phyloP scores from a whole-genome alignment of 35 echinoderm and acorn worm species.

The Strongylocentrotus purpuratus region DNA sequence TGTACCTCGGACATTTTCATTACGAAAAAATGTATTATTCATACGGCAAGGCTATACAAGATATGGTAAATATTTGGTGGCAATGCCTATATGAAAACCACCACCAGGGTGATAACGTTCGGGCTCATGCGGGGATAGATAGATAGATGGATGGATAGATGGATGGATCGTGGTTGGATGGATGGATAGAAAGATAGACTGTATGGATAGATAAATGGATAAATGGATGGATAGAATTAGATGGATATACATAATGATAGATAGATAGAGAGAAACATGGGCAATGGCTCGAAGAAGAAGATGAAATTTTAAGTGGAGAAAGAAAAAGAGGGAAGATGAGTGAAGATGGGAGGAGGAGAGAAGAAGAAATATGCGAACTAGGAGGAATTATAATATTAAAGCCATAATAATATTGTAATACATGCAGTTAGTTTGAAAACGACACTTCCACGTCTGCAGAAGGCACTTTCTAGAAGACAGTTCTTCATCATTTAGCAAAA shows the following conservation, averaged over 20 bases:
- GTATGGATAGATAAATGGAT: neutral
- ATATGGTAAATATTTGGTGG: neutral
- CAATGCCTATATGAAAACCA: neutral
- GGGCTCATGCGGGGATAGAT: neutral
- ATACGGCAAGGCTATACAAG: neutral
- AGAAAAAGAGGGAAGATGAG: neutral
- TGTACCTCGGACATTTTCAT: neutral
- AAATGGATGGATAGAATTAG: neutral
- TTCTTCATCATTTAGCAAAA: too few species aligned
- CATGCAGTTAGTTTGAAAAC: too few species aligned
- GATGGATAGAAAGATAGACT: too few species aligned
- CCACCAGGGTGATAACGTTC: neutral
- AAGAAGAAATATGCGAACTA: neutral
- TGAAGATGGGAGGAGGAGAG: neutral
- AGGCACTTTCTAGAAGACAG: too few species aligned
- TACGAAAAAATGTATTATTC: neutral
- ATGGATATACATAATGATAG: neutral
- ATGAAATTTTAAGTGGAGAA: neutral
- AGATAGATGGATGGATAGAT: too few species aligned
- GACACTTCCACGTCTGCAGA: too few species aligned
- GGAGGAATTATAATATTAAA: too few species aligned
- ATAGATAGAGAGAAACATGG: too few species aligned
- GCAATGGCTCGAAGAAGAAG: too few species aligned
- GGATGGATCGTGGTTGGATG: too few species aligned
- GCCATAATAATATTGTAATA: too few species aligned